Evolutionary conservation across 2,113 vertebrate genomes (phyloP).

Genomic region (Ophthalmolycus amberensis): DNA sequence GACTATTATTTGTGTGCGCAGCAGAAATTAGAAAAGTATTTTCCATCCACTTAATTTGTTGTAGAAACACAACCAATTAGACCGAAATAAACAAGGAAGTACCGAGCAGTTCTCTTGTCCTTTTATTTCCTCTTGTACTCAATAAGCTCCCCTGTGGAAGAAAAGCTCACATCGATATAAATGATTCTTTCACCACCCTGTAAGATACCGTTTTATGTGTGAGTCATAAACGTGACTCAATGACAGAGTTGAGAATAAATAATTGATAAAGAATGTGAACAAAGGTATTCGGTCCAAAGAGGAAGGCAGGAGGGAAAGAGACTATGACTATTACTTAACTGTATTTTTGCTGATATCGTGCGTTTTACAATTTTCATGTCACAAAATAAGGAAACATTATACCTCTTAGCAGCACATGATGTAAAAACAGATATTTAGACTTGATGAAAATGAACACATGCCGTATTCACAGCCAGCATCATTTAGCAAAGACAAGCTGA

Average conservation of each 20-base stretch:
- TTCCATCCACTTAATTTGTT: constrained; percentile 66
- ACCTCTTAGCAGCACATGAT: neutral
- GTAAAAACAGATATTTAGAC: neutral
- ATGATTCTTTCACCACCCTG: neutral
- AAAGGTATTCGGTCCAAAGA: neutral
- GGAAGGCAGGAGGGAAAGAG: neutral
- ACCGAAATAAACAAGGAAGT: constrained; percentile 47
- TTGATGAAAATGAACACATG: too few relatives aligned
- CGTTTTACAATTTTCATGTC: neutral
- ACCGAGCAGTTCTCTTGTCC: constrained; percentile 13
- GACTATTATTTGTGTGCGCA: constrained; percentile 20
- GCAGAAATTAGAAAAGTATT: constrained; percentile 63
- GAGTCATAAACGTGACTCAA: neutral
- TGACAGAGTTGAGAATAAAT: neutral
- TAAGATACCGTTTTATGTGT: neutral
- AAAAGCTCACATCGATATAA: constrained; percentile 44
- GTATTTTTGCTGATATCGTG: neutral
- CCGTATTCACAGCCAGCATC: too few relatives aligned
- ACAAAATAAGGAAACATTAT: too few relatives aligned
- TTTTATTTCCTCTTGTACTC: constrained; percentile 29
- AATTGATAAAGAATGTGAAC: neutral
- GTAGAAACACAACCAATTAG: constrained; percentile 69
- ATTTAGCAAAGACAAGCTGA: neutral
- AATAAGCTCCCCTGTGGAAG: constrained; percentile 1
- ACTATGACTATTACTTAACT: neutral